Evolutionary conservation across 2,113 vertebrate genomes (phyloP), one percentile per base, ranked within the genome.

Genomic region (Synchiropus splendidus): DNA sequence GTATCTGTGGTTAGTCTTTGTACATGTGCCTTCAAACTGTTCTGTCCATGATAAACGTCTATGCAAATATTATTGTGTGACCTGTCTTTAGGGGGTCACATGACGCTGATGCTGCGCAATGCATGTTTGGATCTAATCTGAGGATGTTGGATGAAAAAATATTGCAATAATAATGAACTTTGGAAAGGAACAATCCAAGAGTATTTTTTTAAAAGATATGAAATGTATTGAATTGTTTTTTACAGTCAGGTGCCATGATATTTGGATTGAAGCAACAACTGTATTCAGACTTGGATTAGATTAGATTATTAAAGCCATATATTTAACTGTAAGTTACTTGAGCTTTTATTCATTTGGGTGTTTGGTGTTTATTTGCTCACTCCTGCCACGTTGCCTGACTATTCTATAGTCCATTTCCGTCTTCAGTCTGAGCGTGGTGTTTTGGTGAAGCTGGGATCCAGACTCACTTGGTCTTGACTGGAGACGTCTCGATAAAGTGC

Each of bases 231-330:
- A 70, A n/a, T 62, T 49, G 18, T 67, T 60, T 77, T 45, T 64
- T 72, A 31, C 63, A 61, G 55, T 54, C 67, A 65, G 61, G 64
- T 48, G 59, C 40, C 59, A 48, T 75, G 40, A 61, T 54, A 39
- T 58, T 67, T 42, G 18, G 36, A 41, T 47, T 41, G 44, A 39
- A 45, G 35, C 48, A 60, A 43, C 44, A 51, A 2, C 37, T 45
- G 63, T 46, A 42, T 65, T 53, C 47, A 45, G 40, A 34, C 34
- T 42, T 47, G 52, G 35, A 53, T 61, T 49, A 33, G 54, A 62
- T 48, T 64, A 34, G 40, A 37, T 67, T 59, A 51, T 48, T 37
- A 45, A 79, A 83, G 76, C 84, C 81, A 85, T 82, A 82, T 77
- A 74, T 74, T 56, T 79, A 61, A 63, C 47, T 58, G 60, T n/a